phyloP scores from a whole-genome alignment of 2,113 vertebrate species.

The Solea senegalensis region DNA sequence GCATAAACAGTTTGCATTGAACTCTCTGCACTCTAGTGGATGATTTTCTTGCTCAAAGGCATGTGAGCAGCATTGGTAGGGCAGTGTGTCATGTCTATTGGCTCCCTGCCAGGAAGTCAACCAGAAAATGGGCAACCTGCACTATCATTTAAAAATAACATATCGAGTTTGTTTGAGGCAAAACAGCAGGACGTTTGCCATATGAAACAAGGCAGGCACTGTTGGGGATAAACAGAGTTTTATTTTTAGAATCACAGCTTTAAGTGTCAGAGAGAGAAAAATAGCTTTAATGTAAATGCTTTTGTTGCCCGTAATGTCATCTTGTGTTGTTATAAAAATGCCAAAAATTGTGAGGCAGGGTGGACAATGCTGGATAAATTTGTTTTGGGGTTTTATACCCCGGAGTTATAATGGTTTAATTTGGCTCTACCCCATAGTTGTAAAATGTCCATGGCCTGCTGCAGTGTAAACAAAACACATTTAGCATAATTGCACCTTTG shows the following conservation, averaged over 20 bases:
- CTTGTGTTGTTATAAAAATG: conserved; percentile 45
- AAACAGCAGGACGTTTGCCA: background rate
- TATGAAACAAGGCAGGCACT: conserved; percentile 14
- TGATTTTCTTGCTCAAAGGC: conserved; percentile 6
- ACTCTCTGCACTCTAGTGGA: background rate
- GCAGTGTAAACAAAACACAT: conserved; percentile 75
- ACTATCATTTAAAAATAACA: background rate
- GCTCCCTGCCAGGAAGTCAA: background rate
- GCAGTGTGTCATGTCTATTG: background rate
- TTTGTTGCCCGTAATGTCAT: conserved; percentile 47
- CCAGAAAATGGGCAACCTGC: background rate
- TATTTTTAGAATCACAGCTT: conserved; percentile 35
- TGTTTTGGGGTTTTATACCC: conserved; percentile 57
- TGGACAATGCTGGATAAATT: conserved; percentile 42
- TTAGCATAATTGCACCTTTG: conserved; percentile 83
- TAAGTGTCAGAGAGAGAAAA: conserved; percentile 32
- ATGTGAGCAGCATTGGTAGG: background rate
- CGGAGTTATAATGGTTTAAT: conserved; percentile 71
- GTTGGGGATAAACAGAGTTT: conserved; percentile 20
- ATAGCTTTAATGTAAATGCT: conserved; percentile 30
- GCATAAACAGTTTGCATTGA: background rate
- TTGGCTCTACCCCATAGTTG: conserved; percentile 56
- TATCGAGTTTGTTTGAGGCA: background rate
- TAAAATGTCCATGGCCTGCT: conserved; percentile 62
- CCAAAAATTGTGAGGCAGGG: conserved; percentile 26